Evolutionary conservation across 2,113 vertebrate species (phyloP).

Genomic region (Tamias sibiricus): DNA sequence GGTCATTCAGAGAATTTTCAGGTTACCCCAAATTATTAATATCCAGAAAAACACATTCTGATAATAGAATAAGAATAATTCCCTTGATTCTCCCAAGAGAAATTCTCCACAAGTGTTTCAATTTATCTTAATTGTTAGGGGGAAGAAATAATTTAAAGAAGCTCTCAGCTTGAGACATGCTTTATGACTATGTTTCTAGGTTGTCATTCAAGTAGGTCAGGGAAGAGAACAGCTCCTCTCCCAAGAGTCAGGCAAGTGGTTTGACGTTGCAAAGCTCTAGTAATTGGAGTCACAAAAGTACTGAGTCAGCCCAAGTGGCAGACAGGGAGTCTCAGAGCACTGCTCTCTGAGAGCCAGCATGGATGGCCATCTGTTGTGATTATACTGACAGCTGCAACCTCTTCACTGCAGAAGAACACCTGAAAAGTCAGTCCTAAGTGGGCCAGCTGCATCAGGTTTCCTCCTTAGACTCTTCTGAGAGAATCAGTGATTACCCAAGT

Average conservation of each 20-base stretch:
- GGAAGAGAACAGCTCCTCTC: background rate
- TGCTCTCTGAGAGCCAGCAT: rapidly evolving
- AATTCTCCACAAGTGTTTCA: background rate
- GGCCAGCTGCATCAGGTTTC: background rate
- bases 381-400: constrained; percentile 52
- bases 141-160: background rate
- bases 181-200: constrained; percentile 21
- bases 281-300: constrained; percentile 61
- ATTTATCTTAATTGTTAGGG: background rate
- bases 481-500: background rate
- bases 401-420: constrained; percentile 55
- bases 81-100: background rate
- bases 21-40: background rate
- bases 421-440: background rate
- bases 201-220: constrained; percentile 62
- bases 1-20: background rate
- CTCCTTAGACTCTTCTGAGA: background rate
- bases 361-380: constrained; percentile 52
- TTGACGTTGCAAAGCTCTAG: constrained; percentile 9
- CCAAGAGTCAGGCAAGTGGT: constrained; percentile 28
- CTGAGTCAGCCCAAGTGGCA: background rate
- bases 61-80: background rate
- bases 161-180: background rate
- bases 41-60: background rate
- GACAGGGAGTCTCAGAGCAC: background rate